Base-by-base conservation (phyloP, 2,113 vertebrate species). In the Pipra filicauda region DNA sequence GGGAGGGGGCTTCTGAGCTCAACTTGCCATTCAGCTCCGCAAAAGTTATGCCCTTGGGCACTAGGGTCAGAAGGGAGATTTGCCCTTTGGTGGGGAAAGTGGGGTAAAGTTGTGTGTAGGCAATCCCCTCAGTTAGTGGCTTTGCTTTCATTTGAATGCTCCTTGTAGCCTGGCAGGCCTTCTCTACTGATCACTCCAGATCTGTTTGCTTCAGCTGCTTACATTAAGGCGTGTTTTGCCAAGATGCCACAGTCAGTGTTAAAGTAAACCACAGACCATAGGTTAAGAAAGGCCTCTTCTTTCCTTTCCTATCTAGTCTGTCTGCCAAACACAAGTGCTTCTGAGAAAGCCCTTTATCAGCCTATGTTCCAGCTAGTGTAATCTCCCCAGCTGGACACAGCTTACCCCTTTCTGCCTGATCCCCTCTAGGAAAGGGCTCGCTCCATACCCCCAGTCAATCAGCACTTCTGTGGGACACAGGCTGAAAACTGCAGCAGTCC, bases 131-230 rank as follows among this genome's bases (percentile, higher is more conserved):
- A 22, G 48, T 49, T 76, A 81, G 37, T 46, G 71, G 77, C 91
- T 95, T 89, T 91, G 85, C 66, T 94, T 96, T 91, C 69, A 37
- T 89, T 83, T 57, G 83, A 70, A 52, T 81, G 76, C 39, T 58
- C 49, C 67, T 76, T 74, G 64, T 82, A 76, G 61, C 58, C 69
- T 49, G 54, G 51, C 71, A 61, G 69, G 69, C 27, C 46, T 64
- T 11, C n/a, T 94, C 46, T 78, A 76, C 37, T 65, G 74, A n/a
- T 43, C 27, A 6, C 82, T 84, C 51, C 39, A 19, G 37, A 31
- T 64, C 59, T 8, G 5, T 88, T 94, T 52, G 91, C 93, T 97
- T 93, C 83, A 91, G 88, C 88, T 77, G 33, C 61, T 93, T 92
- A 51, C 0, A 1, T 69, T 92, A 82, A 71, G 69, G 74, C 5